A percentile compares a stretch with the other conserved stretches of the same genome.
Conservation (phyloP, 2,113 vertebrate species). For the Dipodomys merriami region DNA sequence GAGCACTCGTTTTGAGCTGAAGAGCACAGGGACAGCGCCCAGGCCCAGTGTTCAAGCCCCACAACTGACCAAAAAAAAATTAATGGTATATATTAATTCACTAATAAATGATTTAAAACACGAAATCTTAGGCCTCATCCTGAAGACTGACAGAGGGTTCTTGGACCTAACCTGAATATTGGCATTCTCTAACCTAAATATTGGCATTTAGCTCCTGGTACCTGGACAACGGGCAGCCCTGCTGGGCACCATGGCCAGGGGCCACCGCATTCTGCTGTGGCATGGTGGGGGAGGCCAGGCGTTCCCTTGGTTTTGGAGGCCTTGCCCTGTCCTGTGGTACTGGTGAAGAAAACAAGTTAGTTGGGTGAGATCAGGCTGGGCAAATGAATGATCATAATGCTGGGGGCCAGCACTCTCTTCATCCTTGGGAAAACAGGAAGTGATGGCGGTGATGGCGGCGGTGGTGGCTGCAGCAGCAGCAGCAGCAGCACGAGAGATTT, state of each 20-base stretch:
- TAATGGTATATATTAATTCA: too few species aligned
- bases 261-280: too few species aligned
- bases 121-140: neutral
- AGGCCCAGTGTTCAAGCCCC: too few species aligned
- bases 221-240: too few species aligned
- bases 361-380: slow-evolving; percentile 38
- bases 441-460: too few species aligned
- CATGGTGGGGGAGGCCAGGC: neutral
- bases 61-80: too few species aligned
- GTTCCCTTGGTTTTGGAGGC: slow-evolving; percentile 20
- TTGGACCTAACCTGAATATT: neutral
- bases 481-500: too few species aligned
- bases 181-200: neutral
- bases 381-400: slow-evolving; percentile 61
- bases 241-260: too few species aligned
- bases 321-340: neutral
- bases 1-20: too few species aligned
- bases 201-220: neutral
- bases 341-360: slow-evolving; percentile 26
- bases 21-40: too few species aligned
- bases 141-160: neutral
- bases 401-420: slow-evolving; percentile 39
- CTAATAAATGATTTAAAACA: neutral
- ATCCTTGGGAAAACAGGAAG: neutral
- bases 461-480: too few species aligned